Percentiles rank a stretch among this genome's conserved stretches.
Conservation (phyloP, 2,888 invertebrate genomes). For the Noctua comes region DNA sequence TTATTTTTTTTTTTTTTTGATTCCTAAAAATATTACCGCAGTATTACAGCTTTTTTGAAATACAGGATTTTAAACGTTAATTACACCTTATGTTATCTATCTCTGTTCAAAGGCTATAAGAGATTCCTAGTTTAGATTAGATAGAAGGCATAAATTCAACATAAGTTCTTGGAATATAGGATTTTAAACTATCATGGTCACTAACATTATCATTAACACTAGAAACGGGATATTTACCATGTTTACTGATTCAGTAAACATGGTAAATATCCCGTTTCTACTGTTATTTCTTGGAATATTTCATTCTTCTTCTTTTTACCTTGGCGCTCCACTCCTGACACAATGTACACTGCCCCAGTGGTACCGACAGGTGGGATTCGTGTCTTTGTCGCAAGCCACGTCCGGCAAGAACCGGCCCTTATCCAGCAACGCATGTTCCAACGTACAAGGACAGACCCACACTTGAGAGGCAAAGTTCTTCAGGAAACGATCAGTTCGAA, state of each 20-base stretch:
- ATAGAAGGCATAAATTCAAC: neutral
- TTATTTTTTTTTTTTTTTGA: too few species aligned
- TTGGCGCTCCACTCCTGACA: slow-evolving; percentile 96
- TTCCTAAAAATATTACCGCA: neutral
- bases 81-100: neutral
- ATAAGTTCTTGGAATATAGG: neutral
- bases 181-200: too few species aligned
- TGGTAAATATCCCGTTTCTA: too few species aligned
- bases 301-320: slow-evolving; percentile 89
- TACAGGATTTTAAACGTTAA: neutral
- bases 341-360: slow-evolving; percentile 98
- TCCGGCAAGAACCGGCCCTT: slow-evolving; percentile 98
- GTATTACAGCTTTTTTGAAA: neutral
- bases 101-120: neutral
- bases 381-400: slow-evolving; percentile 96
- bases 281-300: neutral
- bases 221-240: too few species aligned
- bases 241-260: too few species aligned
- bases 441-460: slow-evolving; percentile 96
- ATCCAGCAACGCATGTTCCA: slow-evolving; percentile 97
- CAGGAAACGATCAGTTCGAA: slow-evolving; percentile 94
- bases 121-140: neutral
- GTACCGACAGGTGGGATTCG: slow-evolving; percentile 96
- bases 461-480: slow-evolving; percentile 96
- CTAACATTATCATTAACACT: too few species aligned